Percentiles rank a stretch among this genome's conserved stretches.
phyloP scores from a whole-genome alignment of 2,797 vertebrate genomes.

The Lepus townsendii region DNA sequence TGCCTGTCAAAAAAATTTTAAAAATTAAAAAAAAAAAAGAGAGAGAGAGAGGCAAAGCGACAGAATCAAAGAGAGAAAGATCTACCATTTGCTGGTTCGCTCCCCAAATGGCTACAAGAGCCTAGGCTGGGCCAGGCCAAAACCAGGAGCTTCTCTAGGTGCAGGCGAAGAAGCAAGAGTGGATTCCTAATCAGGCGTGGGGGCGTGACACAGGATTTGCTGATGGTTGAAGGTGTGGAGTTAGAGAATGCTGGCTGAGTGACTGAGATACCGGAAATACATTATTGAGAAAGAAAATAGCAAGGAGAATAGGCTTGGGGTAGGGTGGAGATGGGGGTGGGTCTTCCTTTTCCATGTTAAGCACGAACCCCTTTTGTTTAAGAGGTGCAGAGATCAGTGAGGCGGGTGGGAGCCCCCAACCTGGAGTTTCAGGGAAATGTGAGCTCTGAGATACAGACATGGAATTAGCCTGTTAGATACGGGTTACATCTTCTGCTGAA shows the following conservation, averaged over 20 bases:
- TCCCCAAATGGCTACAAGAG: no score
- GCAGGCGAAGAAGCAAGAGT: no score
- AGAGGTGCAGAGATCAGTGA: neutral
- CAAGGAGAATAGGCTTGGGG: neutral
- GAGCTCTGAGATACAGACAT: accelerated
- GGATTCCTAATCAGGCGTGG: neutral
- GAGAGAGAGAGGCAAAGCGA: no score
- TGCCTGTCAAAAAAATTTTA: no score
- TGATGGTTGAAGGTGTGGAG: neutral
- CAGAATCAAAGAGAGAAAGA: no score
- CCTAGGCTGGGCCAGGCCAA: no score
- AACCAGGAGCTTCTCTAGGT: no score
- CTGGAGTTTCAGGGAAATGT: neutral
- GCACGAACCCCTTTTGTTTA: neutral
- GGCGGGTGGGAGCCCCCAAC: no score
- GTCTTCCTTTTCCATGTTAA: neutral
- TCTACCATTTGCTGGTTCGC: no score
- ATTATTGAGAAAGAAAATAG: neutral
- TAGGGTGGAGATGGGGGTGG: no score
- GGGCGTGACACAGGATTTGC: neutral
- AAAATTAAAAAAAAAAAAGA: no score
- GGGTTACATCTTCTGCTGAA: neutral
- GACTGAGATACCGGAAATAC: no score
- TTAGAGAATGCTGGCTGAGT: neutral
- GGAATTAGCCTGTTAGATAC: neutral